Evolutionary conservation across 53 echinoderm and acorn worm species (phyloP), one percentile per base, ranked within the genome.

Genomic region (Arbacia lixula): DNA sequence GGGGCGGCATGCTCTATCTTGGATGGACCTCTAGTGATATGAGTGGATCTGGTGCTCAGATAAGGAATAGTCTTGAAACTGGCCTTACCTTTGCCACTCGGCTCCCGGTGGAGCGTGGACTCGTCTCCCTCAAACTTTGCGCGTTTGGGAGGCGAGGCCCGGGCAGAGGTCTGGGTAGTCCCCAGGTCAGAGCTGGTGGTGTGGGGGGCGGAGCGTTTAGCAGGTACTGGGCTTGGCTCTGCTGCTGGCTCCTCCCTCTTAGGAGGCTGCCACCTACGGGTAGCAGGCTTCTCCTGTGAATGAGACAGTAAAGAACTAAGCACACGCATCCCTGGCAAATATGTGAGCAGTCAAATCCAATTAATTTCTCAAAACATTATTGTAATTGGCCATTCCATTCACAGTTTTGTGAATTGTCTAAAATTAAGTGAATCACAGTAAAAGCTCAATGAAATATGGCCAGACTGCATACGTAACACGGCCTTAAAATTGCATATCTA

Each of bases 261-360:
- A 12, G 86, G 92, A 10, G 89, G 86, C 60, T 86, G 83, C 89
- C 89, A 89, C 29, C 82, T 89, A 1, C 68, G 38, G 27, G 86
- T 72, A n/a, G 63, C 36, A 60, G 76, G 87, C 76, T 87, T 85
- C 39, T 91, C 87, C 87, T 87, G 56, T 8, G 16, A 27, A 39
- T 29, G 27, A 24, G 33, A 63, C 41, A 58, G 52, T 2, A 10
- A 6, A 21, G n/a, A n/a, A n/a, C n/a, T n/a, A n/a, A n/a, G n/a
- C n/a, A n/a, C n/a, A n/a, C n/a, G n/a, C n/a, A n/a, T n/a, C n/a
- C n/a, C n/a, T n/a, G n/a, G n/a, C n/a, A n/a, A n/a, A n/a, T n/a
- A n/a, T n/a, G n/a, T n/a, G n/a, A n/a, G n/a, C n/a, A n/a, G n/a
- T n/a, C n/a, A n/a, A n/a, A n/a, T n/a, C n/a, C n/a, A n/a, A n/a